Conservation (phyloP, 2,888 invertebrate genomes). For the Epirrhoe alternata region DNA sequence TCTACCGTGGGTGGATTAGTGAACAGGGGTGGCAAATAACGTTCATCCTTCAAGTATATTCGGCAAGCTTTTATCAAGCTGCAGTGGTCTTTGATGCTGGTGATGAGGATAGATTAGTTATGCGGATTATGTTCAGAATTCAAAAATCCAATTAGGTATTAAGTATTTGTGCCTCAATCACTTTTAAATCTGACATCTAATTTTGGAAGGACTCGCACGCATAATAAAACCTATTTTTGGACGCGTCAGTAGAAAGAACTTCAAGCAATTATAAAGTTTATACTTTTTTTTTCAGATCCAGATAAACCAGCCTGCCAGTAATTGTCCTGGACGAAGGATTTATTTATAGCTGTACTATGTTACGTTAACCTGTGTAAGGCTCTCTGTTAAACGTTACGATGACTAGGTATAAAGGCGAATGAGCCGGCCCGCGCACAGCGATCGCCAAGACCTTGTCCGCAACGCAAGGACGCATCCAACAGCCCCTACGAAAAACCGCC, state of each 20-base stretch:
- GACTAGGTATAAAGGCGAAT: conserved; percentile 78
- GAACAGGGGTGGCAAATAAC: too few species aligned
- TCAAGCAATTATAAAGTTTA: background rate
- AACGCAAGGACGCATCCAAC: conserved; percentile 75
- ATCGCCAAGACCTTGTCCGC: conserved; percentile 78
- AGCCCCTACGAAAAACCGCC: conserved; percentile 74
- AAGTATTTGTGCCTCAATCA: conserved; percentile 3
- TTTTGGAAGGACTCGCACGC: background rate
- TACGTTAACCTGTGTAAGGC: conserved; percentile 48
- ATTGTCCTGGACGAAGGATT: conserved; percentile 42
- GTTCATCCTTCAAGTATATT: too few species aligned
- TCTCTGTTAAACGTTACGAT: conserved; percentile 58
- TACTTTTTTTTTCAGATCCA: conserved; percentile 29
- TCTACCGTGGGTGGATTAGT: too few species aligned
- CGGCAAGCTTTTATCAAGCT: too few species aligned
- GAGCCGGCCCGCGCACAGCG: conserved; percentile 69
- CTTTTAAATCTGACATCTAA: conserved; percentile 15
- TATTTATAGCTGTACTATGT: conserved; percentile 46
- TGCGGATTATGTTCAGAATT: background rate
- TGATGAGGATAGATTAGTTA: background rate
- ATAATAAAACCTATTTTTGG: background rate
- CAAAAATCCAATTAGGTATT: background rate
- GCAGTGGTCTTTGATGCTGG: too few species aligned
- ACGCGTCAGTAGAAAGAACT: conserved; percentile 2
- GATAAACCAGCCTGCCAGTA: conserved; percentile 38